Evolutionary conservation across 1,140 invertebrate genomes (phyloP).

Genomic region (Lordiphosa clarofinis): DNA sequence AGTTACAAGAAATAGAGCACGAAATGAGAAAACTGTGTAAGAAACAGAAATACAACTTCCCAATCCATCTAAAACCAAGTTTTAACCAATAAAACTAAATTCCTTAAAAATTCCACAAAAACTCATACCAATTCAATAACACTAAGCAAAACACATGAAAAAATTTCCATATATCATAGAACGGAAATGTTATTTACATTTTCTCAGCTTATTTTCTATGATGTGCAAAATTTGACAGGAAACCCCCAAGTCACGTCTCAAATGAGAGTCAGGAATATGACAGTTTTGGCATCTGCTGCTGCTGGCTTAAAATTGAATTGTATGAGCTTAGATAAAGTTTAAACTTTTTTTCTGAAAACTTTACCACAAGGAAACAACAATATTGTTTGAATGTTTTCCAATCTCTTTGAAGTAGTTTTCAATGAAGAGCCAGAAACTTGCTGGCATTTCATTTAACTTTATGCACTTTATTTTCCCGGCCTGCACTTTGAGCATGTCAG

Average conservation of each 20-base stretch:
- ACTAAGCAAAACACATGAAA: neutral
- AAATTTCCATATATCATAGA: neutral
- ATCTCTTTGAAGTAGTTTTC: too few relatives aligned
- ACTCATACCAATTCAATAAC: too few relatives aligned
- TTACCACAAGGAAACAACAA: neutral
- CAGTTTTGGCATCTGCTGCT: conserved; percentile 9
- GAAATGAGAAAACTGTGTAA: too few relatives aligned
- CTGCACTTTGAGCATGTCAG: neutral
- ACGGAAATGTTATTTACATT: neutral
- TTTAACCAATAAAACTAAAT: too few relatives aligned
- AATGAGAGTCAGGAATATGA: conserved; percentile 10
- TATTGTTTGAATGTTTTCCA: neutral
- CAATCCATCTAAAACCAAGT: too few relatives aligned
- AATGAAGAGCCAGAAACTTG: neutral
- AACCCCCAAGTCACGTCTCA: conserved; percentile 16
- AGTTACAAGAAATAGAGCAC: too few relatives aligned
- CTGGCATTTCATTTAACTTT: conserved; percentile 1
- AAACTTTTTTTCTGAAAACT: neutral
- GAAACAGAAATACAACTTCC: too few relatives aligned
- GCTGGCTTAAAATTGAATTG: conserved; percentile 4
- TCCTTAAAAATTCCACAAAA: too few relatives aligned
- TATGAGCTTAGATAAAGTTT: neutral
- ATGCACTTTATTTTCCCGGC: neutral
- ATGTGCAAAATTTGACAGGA: conserved; percentile 8
- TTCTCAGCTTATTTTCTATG: neutral